phyloP scores from a whole-genome alignment of 2,113 vertebrate genomes.

The Heterocephalus glaber region DNA sequence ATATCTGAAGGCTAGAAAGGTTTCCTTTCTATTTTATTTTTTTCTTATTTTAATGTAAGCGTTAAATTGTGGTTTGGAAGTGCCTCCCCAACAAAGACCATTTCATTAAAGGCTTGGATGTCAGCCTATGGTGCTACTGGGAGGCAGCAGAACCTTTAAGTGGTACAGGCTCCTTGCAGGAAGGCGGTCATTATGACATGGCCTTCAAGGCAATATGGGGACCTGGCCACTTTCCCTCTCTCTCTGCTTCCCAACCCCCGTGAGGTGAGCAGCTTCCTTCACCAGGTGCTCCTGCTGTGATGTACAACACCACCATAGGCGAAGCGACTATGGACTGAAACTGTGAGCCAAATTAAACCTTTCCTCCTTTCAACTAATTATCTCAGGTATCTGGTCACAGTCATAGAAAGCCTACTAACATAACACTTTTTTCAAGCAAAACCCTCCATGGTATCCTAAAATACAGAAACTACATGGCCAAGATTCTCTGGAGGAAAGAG shows the following conservation, averaged over 20 bases:
- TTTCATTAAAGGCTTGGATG: neutral
- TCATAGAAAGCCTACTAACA: neutral
- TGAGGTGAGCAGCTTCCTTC: neutral
- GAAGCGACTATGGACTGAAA: neutral
- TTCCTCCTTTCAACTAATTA: neutral
- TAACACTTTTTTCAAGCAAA: neutral
- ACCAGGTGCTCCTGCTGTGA: neutral
- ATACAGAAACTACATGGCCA: neutral
- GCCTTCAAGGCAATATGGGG: neutral
- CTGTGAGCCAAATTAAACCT: neutral
- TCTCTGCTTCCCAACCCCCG: neutral
- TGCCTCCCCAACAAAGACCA: neutral
- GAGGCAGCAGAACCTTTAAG: neutral
- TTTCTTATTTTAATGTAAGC: constrained; percentile 2
- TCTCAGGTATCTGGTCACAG: neutral
- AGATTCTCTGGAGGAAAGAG: neutral
- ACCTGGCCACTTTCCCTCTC: neutral
- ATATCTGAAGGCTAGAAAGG: neutral
- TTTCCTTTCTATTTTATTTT: neutral
- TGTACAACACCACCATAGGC: neutral
- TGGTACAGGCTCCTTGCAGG: neutral
- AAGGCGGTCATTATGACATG: neutral
- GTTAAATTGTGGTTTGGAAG: neutral
- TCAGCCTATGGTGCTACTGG: neutral
- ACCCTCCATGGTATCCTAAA: neutral